Base-by-base conservation (phyloP, 1,140 invertebrate species). In the Philopotamus ludificatus region DNA sequence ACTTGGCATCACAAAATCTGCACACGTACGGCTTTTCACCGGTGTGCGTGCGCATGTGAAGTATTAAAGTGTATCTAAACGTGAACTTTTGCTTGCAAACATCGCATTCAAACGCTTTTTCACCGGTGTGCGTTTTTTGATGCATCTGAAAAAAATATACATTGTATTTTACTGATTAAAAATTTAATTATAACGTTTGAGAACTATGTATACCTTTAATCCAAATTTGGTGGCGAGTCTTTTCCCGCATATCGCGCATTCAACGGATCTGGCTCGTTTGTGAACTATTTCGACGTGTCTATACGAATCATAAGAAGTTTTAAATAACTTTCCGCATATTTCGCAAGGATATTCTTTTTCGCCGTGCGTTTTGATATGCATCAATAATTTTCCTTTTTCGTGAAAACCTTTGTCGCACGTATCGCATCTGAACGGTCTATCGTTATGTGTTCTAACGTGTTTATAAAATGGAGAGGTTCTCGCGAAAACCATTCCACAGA, bases 1-100 rank as follows among this genome's bases (percentile, higher is more conserved):
- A 73, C 45, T 71, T 71, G 58, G 77, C 76, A 4, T 74, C 75
- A 63, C 77, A 79, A 54, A 75, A 71, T 55, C 76, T 75, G 59
- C 76, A 77, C 12, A 70, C 66, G 18, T 74, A 66, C 1, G 73
- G 74, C 44, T 73, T 73, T 21, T 74, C 67, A 0, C 76, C 74
- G 0, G 75, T 77, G 59, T 77, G 77, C 0, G 66, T 63, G 4
- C 71, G 50, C 18, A 61, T 20, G 50, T 68, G 67, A 16, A 53
- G 49, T 22, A 65, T 58, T 7, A 65, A 44, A 26, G 47, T 61
- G 3, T 47, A 8, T 23, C 62, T 68, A 44, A 49, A 61, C 9
- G 62, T 61, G 26, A 68, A 65, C 10, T 41, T 57, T 15, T 61
- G 47, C n/a, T 62, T 18, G 45, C 67, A 68, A 42, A 61, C 23